Evolutionary conservation across 2,797 vertebrate species (phyloP), one percentile per base, ranked within the genome.

Genomic region (Rhadinocentrus ornatus): DNA sequence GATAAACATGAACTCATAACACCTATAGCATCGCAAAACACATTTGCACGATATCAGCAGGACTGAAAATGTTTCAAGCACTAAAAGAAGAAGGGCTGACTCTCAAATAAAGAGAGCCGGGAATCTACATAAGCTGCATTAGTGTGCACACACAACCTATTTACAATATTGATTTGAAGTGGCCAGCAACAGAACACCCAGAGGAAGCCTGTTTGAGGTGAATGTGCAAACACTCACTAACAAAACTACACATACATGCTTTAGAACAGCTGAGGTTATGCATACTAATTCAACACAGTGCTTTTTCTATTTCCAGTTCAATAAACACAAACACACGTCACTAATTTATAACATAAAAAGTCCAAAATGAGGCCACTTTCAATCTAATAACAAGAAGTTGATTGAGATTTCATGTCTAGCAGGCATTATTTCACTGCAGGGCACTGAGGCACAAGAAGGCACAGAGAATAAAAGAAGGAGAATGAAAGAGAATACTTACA

Each of bases 401-500:
- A 91, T 85, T 81, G 77, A 89, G 82, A 87, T 72, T 77, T 83
- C 67, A 61, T 55, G 64, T 84, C 73, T 78, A 66, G 71, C 55
- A 54, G 73, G 50, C 66, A 50, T 63, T 72, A 68, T 77, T 75
- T 80, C 71, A 73, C 68, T 77, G 71, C 10, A 39, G 67, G 75
- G 69, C 72, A 76, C 58, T 2, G 57, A 77, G 68, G 37, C 58
- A 78, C 39, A 61, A 67, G 81, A 63, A 78, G 68, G 22, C 64
- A 58, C 37, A 78, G 75, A 90, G 77, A 85, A 83, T 76, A 82
- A 86, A 83, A 80, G 76, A 57, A 62, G 62, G 58, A 74, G 74
- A 92, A 92, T 90, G 83, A 90, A 92, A 90, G 76, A 81, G 84
- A 87, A 90, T 93, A 95, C 94, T 95, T 89, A 95, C 94, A 92